Evolutionary conservation across 37 sponge, comb jelly and placozoan species (phyloP), one percentile per base, ranked within the genome.

Genomic region (Hormiphora californensis): DNA sequence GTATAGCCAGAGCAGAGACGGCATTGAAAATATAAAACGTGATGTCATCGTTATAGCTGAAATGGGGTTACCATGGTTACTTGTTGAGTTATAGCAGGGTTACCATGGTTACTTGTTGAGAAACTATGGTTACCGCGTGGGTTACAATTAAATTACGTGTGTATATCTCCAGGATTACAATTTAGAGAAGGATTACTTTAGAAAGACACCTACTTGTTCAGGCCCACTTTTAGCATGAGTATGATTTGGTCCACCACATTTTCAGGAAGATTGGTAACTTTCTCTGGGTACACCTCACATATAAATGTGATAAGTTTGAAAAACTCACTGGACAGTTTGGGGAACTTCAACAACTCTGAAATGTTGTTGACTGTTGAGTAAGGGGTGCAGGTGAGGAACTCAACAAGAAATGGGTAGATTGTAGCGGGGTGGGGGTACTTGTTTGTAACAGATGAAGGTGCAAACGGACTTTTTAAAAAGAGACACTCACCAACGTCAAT

Each of bases 281-380:
- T 73, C 46, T 73, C 81, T 39, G 81, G 81, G 46, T 73, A 73
- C 81, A 73, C 81, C 46, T 73, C 81, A 40, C 81, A 73, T 25
- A 73, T 73, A 19, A 73, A 73, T 0, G 81, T 73, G 8, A 73
- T 73, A 44, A 73, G 23, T 49, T 73, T 73, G 81, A 73, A 73
- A 39, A 73, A 73, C 43, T 39, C 81, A 49, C 38, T 73, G 1
- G 81, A 73, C 43, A 73, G 23, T 49, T 73, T 40, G 44, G 81
- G 81, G 81, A 73, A 73, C 81, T 73, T 73, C 2, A 73, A 32
- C 81, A 73, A 19, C 31, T 73, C 81, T 73, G 81, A 39, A 17
- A 67, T 19, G 4, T 67, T 57, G n/a, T n/a, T n/a, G n/a, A n/a
- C n/a, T n/a, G n/a, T 32, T 67, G 68, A 30, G 35, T 59, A 27